Evolutionary conservation across 2,113 vertebrate species (phyloP), one percentile per base, ranked within the genome.

Genomic region (Plectropomus leopardus): DNA sequence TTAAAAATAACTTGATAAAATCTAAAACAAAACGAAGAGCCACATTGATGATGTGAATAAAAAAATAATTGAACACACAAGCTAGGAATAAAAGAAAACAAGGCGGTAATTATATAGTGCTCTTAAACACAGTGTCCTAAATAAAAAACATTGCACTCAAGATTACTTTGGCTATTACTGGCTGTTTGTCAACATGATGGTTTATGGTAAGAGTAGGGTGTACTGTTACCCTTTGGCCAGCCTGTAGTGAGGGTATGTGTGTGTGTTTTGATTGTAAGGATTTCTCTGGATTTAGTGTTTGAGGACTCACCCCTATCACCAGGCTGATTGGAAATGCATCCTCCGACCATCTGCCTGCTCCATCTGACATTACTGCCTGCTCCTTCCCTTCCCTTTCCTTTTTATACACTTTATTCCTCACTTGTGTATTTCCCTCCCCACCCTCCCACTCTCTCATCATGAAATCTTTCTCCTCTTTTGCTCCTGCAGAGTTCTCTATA

Each of bases 341-440:
- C 82, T 78, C 51, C 59, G 71, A 89, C 92, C 91, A 92, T 92
- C 90, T 92, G 91, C 78, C 82, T 83, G 40, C 70, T 89, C 89
- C 90, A 92, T 92, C 89, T 92, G 90, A 91, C 90, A 71, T 78
- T 24, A 55, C 82, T 72, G 83, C 76, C 83, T 73, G 76, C 76
- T 82, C 53, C 53, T 54, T 73, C 51, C 67, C 54, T 59, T 42
- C 48, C 36, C 42, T 60, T 79, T 57, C 44, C 40, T 73, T 78
- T 65, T 61, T 47, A 51, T 50, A 16, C 54, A 17, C n/a, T 57
- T 75, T 50, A 60, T 68, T 76, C 57, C 44, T 70, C 68, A 44
- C 69, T 55, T 53, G 55, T 58, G 36, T 50, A 14, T 68, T 77
- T 65, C 26, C 16, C 11, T 73, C 44, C 48, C 21, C 61, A 65